A percentile compares a stretch with the other conserved stretches of the same genome.
Evolutionary conservation across 2,888 invertebrate species (phyloP).

Genomic region (Tanypteryx hageni): DNA sequence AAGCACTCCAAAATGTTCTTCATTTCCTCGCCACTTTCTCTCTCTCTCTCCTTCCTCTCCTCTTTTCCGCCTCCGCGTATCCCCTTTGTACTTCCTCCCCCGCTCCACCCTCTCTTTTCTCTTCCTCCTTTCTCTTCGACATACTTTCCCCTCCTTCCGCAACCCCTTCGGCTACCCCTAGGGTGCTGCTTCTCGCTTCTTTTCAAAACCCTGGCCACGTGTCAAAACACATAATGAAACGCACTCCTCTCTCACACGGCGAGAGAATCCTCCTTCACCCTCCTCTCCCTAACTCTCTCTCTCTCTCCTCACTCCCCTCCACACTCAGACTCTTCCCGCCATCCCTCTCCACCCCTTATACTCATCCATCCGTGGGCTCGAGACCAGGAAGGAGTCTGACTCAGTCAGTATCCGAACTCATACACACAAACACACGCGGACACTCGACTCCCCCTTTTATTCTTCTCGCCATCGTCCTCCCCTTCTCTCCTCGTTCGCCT

Average conservation of each 20-base stretch:
- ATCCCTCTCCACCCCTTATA: too few species aligned
- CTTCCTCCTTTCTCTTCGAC: neutral
- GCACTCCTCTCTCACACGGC: neutral
- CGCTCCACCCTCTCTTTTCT: neutral
- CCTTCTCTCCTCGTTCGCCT: neutral
- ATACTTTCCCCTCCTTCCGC: neutral
- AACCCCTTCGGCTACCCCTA: neutral
- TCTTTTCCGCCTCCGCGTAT: neutral
- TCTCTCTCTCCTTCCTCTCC: neutral
- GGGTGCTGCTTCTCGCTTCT: conserved; percentile 20
- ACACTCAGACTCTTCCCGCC: too few species aligned
- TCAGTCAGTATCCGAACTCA: neutral
- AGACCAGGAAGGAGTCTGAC: neutral
- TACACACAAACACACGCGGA: neutral
- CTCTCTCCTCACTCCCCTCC: too few species aligned
- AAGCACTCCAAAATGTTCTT: too few species aligned
- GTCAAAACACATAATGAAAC: conserved; percentile 27
- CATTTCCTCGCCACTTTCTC: neutral
- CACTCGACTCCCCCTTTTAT: neutral
- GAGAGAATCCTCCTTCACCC: neutral
- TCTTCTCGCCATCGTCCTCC: neutral
- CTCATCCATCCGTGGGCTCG: too few species aligned
- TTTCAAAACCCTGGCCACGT: conserved; percentile 27
- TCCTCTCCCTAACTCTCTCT: neutral
- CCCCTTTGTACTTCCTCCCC: neutral